Base-by-base conservation (phyloP, 2,797 vertebrate species). In the Tamandua tetradactyla region DNA sequence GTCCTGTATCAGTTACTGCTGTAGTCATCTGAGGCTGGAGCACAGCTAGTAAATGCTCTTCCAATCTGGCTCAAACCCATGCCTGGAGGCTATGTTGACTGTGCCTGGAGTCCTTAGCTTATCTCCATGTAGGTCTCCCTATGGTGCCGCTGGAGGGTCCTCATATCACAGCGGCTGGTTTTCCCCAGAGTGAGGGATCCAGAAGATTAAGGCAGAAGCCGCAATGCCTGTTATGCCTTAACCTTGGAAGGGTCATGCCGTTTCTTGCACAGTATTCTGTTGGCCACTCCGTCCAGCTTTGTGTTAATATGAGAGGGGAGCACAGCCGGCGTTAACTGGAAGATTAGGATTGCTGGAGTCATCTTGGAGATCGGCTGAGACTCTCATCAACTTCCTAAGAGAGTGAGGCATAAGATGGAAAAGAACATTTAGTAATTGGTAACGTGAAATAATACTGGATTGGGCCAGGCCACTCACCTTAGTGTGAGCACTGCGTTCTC, bases 1-100 rank as follows among this genome's bases (percentile, higher is more conserved):
- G 2, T 20, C 2, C 4, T 52, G 4, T 71, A 47, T 44, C 78
- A 55, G 23, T 20, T 35, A 12, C 5, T 61, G 14, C 40, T 59
- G 4, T 5, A 27, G 55, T 92, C 25, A 57, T 72, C 11, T 40
- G 71, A 81, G 15, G 3, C 37, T 90, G 23, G 40, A 44, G 52
- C 25, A 32, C 37, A 64, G 30, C 23, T 17, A 22, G 17, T 52
- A 7, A 13, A 71, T 55, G 3, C 2, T 18, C 14, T 47, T 79
- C 4, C 49, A 32, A 5, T 23, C 7, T 40, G 23, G 3, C 1
- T 15, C 3, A 5, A 68, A 11, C 6, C 25, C 20, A 7, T 10
- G 40, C 1, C 10, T 40, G 25, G 20, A 5, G 20, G 22, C 76
- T 14, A 32, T 23, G 13, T 5, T 71, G 6, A 32, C 4, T 44